phyloP scores from a whole-genome alignment of 2,113 vertebrate species.

The Alligator sinensis region DNA sequence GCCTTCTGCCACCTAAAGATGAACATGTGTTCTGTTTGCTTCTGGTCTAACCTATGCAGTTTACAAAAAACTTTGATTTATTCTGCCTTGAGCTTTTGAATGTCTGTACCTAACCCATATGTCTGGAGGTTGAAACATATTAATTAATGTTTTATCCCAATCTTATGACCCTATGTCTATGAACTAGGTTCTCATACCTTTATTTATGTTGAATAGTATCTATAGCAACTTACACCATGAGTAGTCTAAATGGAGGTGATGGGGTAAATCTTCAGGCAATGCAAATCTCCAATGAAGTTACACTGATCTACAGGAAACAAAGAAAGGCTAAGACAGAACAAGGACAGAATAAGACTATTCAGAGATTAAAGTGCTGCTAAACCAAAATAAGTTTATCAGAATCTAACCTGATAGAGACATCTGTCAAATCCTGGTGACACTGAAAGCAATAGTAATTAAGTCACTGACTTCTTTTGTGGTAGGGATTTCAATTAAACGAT shows the following conservation, averaged over 20 bases:
- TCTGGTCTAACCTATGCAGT: not conserved
- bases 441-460: not conserved
- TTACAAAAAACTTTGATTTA: not conserved
- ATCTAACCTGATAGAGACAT: not conserved
- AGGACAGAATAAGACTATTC: not conserved
- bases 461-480: not conserved
- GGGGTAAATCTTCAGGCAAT: not conserved
- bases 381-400: not conserved
- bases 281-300: not conserved
- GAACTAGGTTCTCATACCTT: not conserved
- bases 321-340: no score
- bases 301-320: not conserved
- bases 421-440: accelerated
- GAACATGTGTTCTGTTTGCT: no score
- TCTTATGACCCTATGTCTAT: not conserved
- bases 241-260: not conserved
- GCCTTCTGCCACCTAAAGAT: no score
- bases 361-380: not conserved
- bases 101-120: no score
- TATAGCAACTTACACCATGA: not conserved
- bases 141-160: slow-evolving; percentile 7
- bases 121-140: not conserved
- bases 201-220: not conserved
- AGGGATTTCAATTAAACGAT: not conserved
- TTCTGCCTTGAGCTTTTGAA: no score